Evolutionary conservation across 2,113 vertebrate genomes (phyloP).

Genomic region (Eleginops maclovinus): DNA sequence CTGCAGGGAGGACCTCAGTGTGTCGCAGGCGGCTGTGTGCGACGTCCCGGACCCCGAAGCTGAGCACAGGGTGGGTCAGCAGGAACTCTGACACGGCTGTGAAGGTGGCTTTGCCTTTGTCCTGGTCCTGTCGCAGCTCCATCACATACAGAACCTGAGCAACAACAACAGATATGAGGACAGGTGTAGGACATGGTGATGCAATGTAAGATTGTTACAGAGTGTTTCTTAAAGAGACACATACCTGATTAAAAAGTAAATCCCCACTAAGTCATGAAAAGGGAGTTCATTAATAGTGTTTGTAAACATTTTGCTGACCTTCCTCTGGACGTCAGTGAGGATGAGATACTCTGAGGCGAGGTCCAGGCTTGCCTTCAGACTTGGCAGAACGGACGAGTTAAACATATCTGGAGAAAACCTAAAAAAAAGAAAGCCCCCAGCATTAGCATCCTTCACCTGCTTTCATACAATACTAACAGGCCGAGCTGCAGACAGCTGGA

Average conservation of each 20-base stretch:
- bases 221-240: neutral
- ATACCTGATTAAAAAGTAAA: neutral
- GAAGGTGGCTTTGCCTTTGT: slow-evolving; percentile 93
- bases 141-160: slow-evolving; percentile 96
- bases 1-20: slow-evolving; percentile 93
- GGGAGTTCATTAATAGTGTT: neutral
- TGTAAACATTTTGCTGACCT: slow-evolving; percentile 82
- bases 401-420: slow-evolving; percentile 96
- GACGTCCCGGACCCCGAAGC: slow-evolving; percentile 96
- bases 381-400: slow-evolving; percentile 89
- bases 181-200: too few relatives aligned
- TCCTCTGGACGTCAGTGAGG: slow-evolving; percentile 95
- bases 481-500: slow-evolving; percentile 1
- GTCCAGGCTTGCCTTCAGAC: slow-evolving; percentile 95
- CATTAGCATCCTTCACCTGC: neutral
- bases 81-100: slow-evolving; percentile 98
- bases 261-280: neutral
- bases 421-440: neutral
- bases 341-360: slow-evolving; percentile 95
- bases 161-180: neutral
- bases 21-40: slow-evolving; percentile 88
- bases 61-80: slow-evolving; percentile 96
- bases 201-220: neutral
- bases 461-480: neutral
- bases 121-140: slow-evolving; percentile 95